Evolutionary conservation across 1,140 invertebrate species (phyloP).

Genomic region (Conus betulinus): DNA sequence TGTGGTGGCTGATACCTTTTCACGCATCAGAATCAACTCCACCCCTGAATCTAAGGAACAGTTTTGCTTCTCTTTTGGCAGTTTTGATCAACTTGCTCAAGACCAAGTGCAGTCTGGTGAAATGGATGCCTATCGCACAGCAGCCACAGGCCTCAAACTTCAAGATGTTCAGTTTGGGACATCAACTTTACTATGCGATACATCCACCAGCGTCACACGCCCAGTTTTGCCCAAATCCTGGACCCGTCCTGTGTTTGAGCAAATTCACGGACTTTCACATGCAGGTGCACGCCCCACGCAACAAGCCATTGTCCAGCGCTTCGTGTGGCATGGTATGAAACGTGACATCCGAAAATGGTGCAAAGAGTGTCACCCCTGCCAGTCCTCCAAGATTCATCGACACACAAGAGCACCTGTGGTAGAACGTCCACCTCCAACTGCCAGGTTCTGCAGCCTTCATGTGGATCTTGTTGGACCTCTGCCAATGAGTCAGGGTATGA

Average conservation of each 20-base stretch:
- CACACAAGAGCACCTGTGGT: slow-evolving; percentile 6
- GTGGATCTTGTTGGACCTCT: slow-evolving; percentile 77
- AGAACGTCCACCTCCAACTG: slow-evolving; percentile 5
- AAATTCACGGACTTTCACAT: slow-evolving; percentile 27
- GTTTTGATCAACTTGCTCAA: neutral
- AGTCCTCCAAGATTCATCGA: neutral
- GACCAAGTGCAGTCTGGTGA: too few relatives aligned
- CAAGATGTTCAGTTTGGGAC: neutral
- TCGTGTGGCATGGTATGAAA: slow-evolving; percentile 31
- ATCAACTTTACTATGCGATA: neutral
- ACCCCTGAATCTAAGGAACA: neutral
- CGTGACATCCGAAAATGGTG: neutral
- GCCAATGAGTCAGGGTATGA: slow-evolving; percentile 61
- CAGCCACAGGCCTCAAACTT: neutral
- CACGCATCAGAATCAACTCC: slow-evolving; percentile 20
- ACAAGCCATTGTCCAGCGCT: slow-evolving; percentile 15
- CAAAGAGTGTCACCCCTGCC: neutral
- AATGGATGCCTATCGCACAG: too few relatives aligned
- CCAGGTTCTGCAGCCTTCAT: slow-evolving; percentile 73
- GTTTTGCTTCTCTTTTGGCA: neutral
- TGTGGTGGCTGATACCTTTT: slow-evolving; percentile 23
- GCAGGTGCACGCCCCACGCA: neutral
- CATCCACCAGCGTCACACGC: neutral
- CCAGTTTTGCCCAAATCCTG: slow-evolving; percentile 1
- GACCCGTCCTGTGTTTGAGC: neutral